A percentile compares a stretch with the other conserved stretches of the same genome.
Conservation (phyloP, 53 echinoderm and acorn worm species). For the Astropecten irregularis region DNA sequence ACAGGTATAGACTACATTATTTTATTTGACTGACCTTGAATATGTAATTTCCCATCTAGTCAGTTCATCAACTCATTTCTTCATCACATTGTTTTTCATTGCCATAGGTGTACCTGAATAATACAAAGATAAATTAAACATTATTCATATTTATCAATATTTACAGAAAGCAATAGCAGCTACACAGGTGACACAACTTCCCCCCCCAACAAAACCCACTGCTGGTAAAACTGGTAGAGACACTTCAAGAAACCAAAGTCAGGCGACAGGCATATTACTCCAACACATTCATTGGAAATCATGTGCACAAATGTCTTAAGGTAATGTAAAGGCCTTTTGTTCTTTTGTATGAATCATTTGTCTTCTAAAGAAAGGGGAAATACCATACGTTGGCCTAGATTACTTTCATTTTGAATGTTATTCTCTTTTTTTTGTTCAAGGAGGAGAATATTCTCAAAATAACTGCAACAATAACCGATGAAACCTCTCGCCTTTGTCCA, state of each 20-base stretch:
- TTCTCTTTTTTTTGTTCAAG: background rate
- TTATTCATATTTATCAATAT: background rate
- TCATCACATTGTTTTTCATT: no score
- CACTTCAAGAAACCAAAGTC: slow-evolving; percentile 43
- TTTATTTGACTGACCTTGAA: background rate
- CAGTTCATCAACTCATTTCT: background rate
- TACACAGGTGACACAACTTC: background rate
- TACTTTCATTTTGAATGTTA: background rate
- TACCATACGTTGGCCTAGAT: background rate
- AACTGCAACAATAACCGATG: background rate
- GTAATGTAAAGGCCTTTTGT: background rate
- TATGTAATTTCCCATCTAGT: background rate
- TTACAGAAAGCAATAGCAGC: slow-evolving; percentile 15
- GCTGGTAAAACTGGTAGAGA: slow-evolving; percentile 15
- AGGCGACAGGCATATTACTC: no score
- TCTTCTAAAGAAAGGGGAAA: background rate
- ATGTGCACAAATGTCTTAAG: slow-evolving; percentile 70
- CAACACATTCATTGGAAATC: slow-evolving; percentile 67
- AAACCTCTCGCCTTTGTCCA: background rate
- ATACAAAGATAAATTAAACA: background rate
- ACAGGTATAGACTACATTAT: background rate
- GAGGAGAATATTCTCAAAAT: background rate
- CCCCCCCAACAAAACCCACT: slow-evolving; percentile 23
- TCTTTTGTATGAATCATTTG: background rate
- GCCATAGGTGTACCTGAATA: slow-evolving; percentile 1